Base-by-base conservation (phyloP, 2,113 vertebrate genomes). In the Corythoichthys haematopterus region DNA sequence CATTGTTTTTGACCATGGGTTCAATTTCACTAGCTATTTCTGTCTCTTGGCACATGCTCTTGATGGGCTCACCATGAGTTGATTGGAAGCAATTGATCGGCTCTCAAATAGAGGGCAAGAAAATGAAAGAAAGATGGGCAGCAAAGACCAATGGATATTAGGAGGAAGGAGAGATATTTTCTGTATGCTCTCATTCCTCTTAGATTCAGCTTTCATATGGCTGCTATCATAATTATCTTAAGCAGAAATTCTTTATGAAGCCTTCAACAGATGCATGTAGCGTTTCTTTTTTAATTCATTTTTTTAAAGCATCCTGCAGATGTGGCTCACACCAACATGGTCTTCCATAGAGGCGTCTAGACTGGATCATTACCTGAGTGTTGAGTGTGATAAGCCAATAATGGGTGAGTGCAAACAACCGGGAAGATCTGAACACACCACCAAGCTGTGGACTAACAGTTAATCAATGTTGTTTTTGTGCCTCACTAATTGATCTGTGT, bases 21-120 rank as follows among this genome's bases (percentile, higher is more conserved):
- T 64, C 46, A 37, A 64, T 64, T 48, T 37, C 13, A 2, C 14
- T 51, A 10, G 14, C 47, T 64, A 65, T 65, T 65, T 65, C 63
- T 36, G 61, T 64, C 59, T 69, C 48, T 65, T 56, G 55, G 57
- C 35, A 45, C 57, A 64, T 9, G 1, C 59, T 13, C 64, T 47
- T 53, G 56, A 57, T 64, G 70, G 38, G 16, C 38, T 77, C 69
- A 80, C 84, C 83, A 79, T 80, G 79, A 74, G 64, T 57, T 75
- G 68, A 76, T 77, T 82, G 65, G 55, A 10, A 7, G 70, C 78
- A 66, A 80, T 71, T 68, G 72, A 81, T 82, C 36, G 16, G 20
- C n/a, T 57, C 48, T 66, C 53, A 59, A 46, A 53, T 12, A 50
- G 40, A 68, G 37, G 16, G 52, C 71, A 56, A 55, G 38, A 12